A percentile compares a stretch with the other conserved stretches of the same genome.
Evolutionary conservation across 2,113 vertebrate genomes (phyloP).

Genomic region (Origma solitaria): DNA sequence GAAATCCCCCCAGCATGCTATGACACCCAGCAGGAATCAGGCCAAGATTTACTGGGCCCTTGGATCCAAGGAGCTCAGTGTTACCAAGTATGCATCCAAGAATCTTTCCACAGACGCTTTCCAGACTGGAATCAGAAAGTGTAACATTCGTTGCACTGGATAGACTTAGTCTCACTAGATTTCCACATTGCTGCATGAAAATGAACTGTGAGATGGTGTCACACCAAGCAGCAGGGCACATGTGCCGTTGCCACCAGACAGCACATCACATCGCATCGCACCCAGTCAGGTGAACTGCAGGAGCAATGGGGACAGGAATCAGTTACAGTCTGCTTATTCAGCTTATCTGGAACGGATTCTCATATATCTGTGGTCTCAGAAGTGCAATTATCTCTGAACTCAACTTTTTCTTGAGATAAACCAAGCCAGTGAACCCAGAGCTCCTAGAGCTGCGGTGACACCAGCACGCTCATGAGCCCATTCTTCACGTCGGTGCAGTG

Average conservation of each 20-base stretch:
- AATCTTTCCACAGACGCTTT: background rate
- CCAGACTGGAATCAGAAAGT: background rate
- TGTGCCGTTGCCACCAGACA: background rate
- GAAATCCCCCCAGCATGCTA: background rate
- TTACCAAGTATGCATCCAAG: background rate
- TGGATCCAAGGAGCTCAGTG: background rate
- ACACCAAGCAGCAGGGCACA: background rate
- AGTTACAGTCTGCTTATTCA: background rate
- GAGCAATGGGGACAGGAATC: background rate
- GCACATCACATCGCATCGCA: background rate
- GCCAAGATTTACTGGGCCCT: fast-evolving
- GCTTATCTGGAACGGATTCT: background rate
- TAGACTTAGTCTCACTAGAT: background rate
- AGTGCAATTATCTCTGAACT: background rate
- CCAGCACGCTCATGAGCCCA: background rate
- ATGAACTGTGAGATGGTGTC: background rate
- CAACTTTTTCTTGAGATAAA: background rate
- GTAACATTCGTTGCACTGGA: background rate
- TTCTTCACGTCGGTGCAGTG: fast-evolving
- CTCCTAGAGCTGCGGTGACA: background rate
- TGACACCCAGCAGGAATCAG: background rate
- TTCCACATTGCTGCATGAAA: background rate
- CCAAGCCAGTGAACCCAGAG: background rate
- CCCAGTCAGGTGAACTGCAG: background rate
- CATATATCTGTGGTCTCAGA: background rate